phyloP scores from a whole-genome alignment of 2,113 vertebrate species.

The Mola mola region DNA sequence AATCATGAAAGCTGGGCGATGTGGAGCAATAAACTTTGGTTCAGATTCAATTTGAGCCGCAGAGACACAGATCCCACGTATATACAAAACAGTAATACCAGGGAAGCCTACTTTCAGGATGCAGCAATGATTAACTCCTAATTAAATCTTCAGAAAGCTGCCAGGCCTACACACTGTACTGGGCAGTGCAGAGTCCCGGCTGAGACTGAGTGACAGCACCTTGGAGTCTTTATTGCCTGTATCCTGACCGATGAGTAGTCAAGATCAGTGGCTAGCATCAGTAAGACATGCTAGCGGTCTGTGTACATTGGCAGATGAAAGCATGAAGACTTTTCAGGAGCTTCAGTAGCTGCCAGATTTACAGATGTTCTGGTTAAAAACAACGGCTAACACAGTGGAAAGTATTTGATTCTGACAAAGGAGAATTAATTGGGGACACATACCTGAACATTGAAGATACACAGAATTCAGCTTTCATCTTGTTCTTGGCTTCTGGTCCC shows the following conservation, averaged over 20 bases:
- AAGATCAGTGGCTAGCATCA: too few species aligned
- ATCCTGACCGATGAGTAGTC: constrained; percentile 34
- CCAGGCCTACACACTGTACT: too few species aligned
- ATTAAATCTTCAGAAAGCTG: constrained; percentile 18
- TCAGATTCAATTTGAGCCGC: constrained; percentile 54
- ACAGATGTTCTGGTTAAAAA: too few species aligned
- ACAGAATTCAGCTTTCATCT: constrained; percentile 63
- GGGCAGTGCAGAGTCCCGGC: constrained; percentile 7
- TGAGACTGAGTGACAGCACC: constrained; percentile 20
- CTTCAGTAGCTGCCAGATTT: constrained; percentile 11
- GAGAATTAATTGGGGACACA: constrained; percentile 20
- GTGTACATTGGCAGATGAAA: constrained; percentile 49
- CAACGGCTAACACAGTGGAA: too few species aligned
- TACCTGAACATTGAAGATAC: constrained; percentile 67
- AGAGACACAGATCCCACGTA: constrained; percentile 59
- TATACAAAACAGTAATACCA: constrained; percentile 75
- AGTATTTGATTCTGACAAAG: too few species aligned
- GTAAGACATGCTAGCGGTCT: too few species aligned
- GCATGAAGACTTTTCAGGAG: constrained; percentile 45
- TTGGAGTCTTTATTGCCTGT: constrained; percentile 9
- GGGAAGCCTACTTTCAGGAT: constrained; percentile 57
- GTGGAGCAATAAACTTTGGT: constrained; percentile 77
- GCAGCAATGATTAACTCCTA: constrained; percentile 37
- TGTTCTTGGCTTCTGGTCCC: constrained; percentile 59
- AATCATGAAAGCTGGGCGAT: constrained; percentile 61